Evolutionary conservation across 2,888 invertebrate genomes (phyloP).

Genomic region (Ennomos fuscantarius): DNA sequence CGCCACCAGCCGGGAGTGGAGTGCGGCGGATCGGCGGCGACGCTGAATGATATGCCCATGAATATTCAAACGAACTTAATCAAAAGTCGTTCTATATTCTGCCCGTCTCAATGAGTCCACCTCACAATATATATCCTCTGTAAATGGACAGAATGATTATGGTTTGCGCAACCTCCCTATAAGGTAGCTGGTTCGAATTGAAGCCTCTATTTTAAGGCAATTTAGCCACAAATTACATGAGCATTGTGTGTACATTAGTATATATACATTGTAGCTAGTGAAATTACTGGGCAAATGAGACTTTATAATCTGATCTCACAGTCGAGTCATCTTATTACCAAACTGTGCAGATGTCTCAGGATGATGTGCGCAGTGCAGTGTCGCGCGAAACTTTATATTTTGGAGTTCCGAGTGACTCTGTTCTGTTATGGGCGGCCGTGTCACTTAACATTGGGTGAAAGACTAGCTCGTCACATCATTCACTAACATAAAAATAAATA

Average conservation of each 20-base stretch:
- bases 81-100: conserved; percentile 68
- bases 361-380: too few species aligned
- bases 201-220: conserved; percentile 4
- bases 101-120: conserved; percentile 51
- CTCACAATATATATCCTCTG: conserved; percentile 42
- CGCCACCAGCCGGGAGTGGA: conserved; percentile 37
- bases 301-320: too few species aligned
- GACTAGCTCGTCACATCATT: too few species aligned
- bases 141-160: conserved; percentile 37
- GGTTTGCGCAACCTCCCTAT: conserved; percentile 1
- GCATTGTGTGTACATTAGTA: background rate
- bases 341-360: too few species aligned
- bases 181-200: conserved; percentile 12
- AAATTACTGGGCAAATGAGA: too few species aligned
- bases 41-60: conserved; percentile 55
- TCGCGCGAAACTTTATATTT: too few species aligned
- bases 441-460: too few species aligned
- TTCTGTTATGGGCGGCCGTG: too few species aligned
- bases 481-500: too few species aligned
- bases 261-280: too few species aligned
- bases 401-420: too few species aligned
- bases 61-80: conserved; percentile 71
- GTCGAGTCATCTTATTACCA: too few species aligned
- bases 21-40: conserved; percentile 42
- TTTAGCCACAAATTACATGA: conserved; percentile 9